A percentile compares a stretch with the other conserved stretches of the same genome.
Conservation (phyloP, 2,888 invertebrate species). For the Lepeophtheirus nordmannii region DNA sequence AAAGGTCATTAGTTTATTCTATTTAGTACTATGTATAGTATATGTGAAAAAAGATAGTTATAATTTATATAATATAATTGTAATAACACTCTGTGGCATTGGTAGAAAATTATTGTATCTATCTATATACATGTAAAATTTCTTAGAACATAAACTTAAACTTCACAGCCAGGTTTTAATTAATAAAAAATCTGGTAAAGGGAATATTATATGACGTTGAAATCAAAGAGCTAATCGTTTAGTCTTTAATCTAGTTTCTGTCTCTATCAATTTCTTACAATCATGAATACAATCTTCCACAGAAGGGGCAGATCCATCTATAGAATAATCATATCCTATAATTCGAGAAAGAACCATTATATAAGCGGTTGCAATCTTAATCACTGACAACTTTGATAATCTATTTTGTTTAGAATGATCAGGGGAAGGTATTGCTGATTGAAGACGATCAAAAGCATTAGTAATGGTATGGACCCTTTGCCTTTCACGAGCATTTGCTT, state of each 20-base stretch:
- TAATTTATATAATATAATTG: no score
- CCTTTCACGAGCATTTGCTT: constrained; percentile 81
- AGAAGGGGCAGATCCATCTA: constrained; percentile 45
- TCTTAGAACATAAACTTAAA: no score
- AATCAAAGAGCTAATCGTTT: no score
- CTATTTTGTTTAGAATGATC: constrained; percentile 65
- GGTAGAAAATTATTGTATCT: no score
- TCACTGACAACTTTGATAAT: constrained; percentile 74
- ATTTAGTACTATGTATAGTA: no score
- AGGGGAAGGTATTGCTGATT: constrained; percentile 70
- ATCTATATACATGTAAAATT: no score
- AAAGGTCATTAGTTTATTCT: no score
- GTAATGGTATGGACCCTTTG: constrained; percentile 88
- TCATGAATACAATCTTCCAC: constrained; percentile 53
- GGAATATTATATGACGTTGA: no score
- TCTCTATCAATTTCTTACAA: neutral
- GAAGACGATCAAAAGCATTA: constrained; percentile 77
- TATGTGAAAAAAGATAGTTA: no score
- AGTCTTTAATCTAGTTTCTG: constrained; percentile 1
- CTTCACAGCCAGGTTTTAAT: no score
- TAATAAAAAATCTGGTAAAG: no score
- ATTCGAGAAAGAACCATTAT: constrained; percentile 68
- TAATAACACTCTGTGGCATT: no score
- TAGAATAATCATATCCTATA: constrained; percentile 51
- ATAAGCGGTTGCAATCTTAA: constrained; percentile 83